phyloP scores from a whole-genome alignment of 2,797 vertebrate species.

The Darevskia mixta region DNA sequence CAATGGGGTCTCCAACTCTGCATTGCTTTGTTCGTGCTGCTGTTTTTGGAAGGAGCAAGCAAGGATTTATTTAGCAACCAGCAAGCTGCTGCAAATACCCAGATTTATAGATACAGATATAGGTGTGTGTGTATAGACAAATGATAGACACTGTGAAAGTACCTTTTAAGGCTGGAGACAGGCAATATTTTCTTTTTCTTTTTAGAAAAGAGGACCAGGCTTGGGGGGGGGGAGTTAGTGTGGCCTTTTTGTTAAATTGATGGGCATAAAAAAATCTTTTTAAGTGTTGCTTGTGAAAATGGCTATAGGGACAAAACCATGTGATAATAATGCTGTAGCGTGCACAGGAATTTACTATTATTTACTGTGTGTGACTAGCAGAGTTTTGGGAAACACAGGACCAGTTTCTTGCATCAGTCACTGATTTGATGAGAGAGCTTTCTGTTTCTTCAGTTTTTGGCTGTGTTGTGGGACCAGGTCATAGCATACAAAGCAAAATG shows the following conservation, averaged over 20 bases:
- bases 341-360: background rate
- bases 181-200: background rate
- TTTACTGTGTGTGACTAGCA: background rate
- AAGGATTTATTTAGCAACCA: constrained; percentile 19
- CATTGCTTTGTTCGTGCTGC: background rate
- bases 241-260: background rate
- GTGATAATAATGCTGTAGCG: background rate
- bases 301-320: no score
- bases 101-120: no score
- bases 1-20: background rate
- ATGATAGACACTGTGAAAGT: background rate
- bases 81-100: background rate
- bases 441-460: background rate
- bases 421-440: background rate
- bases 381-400: background rate
- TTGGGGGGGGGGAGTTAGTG: no score
- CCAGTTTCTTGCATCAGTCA: background rate
- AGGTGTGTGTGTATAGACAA: no score
- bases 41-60: constrained; percentile 10
- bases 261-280: background rate
- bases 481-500: background rate
- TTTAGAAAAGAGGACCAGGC: background rate
- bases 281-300: background rate
- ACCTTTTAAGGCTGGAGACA: background rate
- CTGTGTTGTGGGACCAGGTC: background rate